These are phyloP conservation scores for Upupa epops DNA, from an alignment of 2,113 vertebrate species.

Conservation along the genomic window DNA sequence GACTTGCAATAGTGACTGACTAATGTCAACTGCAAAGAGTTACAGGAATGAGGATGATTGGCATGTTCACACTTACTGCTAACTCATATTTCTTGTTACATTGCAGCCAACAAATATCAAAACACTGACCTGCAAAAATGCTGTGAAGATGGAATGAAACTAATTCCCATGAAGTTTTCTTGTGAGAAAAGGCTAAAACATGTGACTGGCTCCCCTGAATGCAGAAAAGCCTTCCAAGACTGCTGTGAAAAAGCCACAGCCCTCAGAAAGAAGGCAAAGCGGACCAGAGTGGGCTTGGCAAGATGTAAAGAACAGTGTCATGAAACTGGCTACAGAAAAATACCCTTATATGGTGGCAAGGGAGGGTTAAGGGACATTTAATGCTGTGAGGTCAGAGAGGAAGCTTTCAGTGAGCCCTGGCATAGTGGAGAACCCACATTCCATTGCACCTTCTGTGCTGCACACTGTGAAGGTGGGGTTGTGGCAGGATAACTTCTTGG, in stretches of 20 bases:
- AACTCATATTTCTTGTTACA: not conserved
- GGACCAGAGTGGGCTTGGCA: slow-evolving; percentile 50
- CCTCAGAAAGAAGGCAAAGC: not conserved
- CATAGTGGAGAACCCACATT: not conserved
- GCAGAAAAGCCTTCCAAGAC: not conserved
- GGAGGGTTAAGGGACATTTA: not conserved
- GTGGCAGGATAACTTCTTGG: accelerated
- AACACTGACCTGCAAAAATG: slow-evolving; percentile 34
- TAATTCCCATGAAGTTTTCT: slow-evolving; percentile 36
- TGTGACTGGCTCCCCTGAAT: not conserved
- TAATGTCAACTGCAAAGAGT: not conserved
- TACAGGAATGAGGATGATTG: not conserved
- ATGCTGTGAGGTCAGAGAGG: no score
- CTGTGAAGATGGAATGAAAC: slow-evolving; percentile 63
- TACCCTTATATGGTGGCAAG: not conserved
- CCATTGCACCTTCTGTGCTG: not conserved
- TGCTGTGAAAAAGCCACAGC: slow-evolving; percentile 48
- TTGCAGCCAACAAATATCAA: slow-evolving; percentile 59
- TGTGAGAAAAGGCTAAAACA: slow-evolving; percentile 1
- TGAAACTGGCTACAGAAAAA: not conserved
- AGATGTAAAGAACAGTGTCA: slow-evolving; percentile 51
- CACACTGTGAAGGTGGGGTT: not conserved
- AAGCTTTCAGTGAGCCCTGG: accelerated
- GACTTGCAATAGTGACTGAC: not conserved
- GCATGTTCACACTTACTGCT: not conserved